These are phyloP conservation scores for Plecotus auritus DNA, from an alignment of 2,113 vertebrate genomes.

Conservation along the genomic window DNA sequence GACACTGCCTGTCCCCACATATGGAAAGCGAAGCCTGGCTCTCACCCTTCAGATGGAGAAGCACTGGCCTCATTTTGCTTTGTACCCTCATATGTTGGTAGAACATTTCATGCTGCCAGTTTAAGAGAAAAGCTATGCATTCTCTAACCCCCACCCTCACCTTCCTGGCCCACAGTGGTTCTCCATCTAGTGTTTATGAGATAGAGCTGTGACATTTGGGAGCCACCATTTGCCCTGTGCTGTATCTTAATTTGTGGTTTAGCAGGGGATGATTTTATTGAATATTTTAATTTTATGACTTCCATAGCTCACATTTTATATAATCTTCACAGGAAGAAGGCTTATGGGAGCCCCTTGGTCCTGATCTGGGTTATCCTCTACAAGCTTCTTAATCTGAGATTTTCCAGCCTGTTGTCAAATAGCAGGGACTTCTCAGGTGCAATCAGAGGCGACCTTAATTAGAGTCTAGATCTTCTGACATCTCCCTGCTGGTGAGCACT, in stretches of 20 bases:
- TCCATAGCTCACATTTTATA: neutral
- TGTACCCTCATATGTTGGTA: rapidly evolving
- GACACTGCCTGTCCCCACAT: neutral
- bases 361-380: neutral
- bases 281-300: neutral
- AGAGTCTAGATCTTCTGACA: neutral
- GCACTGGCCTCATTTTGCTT: neutral
- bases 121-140: neutral
- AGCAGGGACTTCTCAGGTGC: neutral
- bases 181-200: neutral
- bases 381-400: neutral
- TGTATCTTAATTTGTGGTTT: neutral
- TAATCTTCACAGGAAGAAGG: neutral
- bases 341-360: neutral
- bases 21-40: neutral
- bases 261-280: neutral
- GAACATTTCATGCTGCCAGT: neutral
- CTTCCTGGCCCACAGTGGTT: neutral
- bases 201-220: neutral
- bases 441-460: conserved; percentile 30
- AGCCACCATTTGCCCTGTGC: neutral
- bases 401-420: neutral
- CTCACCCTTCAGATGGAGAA: neutral
- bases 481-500: conserved; percentile 1
- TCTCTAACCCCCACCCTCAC: too few relatives aligned